Conservation (phyloP, 2,113 vertebrate genomes). For the Rhinolophus sinicus region DNA sequence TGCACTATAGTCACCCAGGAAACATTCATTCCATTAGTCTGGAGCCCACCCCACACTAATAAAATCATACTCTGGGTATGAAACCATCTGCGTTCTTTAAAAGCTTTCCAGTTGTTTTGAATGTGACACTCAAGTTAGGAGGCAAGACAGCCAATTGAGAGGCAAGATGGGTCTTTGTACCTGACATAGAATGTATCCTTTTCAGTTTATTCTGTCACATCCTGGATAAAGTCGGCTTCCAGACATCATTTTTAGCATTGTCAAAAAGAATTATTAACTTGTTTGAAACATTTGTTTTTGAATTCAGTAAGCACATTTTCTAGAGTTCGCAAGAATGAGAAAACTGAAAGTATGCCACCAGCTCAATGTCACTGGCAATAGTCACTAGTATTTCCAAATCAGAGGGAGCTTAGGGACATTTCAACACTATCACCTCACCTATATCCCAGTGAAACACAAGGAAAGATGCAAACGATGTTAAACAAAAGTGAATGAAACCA, state of each 20-base stretch:
- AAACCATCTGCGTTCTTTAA: not conserved
- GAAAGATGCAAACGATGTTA: slow-evolving; percentile 42
- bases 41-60: not conserved
- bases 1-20: not conserved
- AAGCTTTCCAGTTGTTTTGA: not conserved
- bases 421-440: not conserved
- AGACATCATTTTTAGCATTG: not conserved
- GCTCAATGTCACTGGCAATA: not conserved
- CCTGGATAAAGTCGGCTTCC: not conserved
- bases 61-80: not conserved
- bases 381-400: not conserved
- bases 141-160: not conserved
- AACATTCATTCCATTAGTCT: not conserved
- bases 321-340: not conserved
- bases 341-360: not conserved
- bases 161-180: not conserved
- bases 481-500: slow-evolving; percentile 47
- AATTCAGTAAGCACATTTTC: slow-evolving; percentile 9
- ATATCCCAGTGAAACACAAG: not conserved
- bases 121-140: not conserved
- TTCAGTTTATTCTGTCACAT: not conserved
- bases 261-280: not conserved
- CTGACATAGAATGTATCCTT: not conserved
- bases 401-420: not conserved
- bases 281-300: not conserved